Percentiles rank a stretch among this genome's conserved stretches.
These are phyloP conservation scores for Carassius gibelio DNA, from an alignment of 2,113 vertebrate genomes.

Conservation along the genomic window DNA sequence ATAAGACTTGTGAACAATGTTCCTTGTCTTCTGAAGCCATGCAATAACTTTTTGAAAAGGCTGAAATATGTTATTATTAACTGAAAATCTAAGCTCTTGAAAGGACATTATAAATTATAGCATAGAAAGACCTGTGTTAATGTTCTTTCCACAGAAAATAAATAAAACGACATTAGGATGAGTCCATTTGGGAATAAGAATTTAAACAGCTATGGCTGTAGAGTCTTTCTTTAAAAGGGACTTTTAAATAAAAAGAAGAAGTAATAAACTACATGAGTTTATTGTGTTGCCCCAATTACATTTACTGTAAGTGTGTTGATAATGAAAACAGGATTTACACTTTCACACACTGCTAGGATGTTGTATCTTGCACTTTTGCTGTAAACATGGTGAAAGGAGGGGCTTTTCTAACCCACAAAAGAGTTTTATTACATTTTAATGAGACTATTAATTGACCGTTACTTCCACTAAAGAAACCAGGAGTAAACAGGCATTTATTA, in stretches of 20 bases:
- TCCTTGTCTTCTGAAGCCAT: too few relatives aligned
- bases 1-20: background rate
- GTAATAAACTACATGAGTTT: too few relatives aligned
- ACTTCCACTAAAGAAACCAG: constrained; percentile 56
- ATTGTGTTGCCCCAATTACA: too few relatives aligned
- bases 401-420: background rate
- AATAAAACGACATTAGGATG: too few relatives aligned
- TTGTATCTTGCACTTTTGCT: constrained; percentile 7
- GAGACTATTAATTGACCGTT: constrained; percentile 58
- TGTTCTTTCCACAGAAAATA: background rate
- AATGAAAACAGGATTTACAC: constrained; percentile 22
- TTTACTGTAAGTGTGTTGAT: background rate
- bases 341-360: constrained; percentile 1
- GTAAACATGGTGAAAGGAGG: constrained; percentile 15
- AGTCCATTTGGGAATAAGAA: too few relatives aligned
- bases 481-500: constrained; percentile 67
- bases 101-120: background rate
- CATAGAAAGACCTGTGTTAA: background rate
- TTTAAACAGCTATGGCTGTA: too few relatives aligned
- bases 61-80: too few relatives aligned
- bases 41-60: too few relatives aligned
- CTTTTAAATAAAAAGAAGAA: too few relatives aligned
- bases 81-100: too few relatives aligned
- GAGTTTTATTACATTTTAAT: constrained; percentile 57
- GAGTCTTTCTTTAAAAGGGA: too few relatives aligned